phyloP scores from a whole-genome alignment of 2,797 vertebrate species.

The Oreochromis mossambicus region DNA sequence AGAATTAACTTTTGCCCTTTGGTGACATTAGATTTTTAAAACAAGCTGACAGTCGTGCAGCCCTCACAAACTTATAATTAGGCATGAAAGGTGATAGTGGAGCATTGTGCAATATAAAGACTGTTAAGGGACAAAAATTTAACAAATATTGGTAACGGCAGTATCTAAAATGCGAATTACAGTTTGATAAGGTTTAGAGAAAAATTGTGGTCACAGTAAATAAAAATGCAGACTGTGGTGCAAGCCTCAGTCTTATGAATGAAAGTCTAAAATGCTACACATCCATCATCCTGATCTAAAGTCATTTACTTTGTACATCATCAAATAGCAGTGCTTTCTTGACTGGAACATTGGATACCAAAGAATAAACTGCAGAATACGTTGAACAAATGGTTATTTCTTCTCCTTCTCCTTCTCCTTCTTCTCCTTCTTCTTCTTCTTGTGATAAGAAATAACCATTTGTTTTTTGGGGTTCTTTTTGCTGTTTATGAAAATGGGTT shows the following conservation, averaged over 20 bases:
- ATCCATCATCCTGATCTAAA: neutral
- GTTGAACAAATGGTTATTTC: neutral
- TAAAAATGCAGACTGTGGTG: neutral
- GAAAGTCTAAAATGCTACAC: neutral
- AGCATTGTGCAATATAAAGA: neutral
- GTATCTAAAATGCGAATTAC: neutral
- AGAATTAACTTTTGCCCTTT: neutral
- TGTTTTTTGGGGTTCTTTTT: neutral
- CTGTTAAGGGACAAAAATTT: neutral
- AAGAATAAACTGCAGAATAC: neutral
- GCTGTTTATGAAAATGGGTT: neutral
- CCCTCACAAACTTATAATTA: neutral
- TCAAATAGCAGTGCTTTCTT: neutral
- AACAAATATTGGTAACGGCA: neutral
- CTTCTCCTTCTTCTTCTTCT: neutral
- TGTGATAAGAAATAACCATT: neutral
- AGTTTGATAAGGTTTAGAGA: neutral
- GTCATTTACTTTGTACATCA: neutral
- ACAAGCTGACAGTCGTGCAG: fast-evolving
- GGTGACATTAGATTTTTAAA: neutral
- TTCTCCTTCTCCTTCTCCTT: neutral
- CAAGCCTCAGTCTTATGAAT: neutral
- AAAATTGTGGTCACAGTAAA: neutral
- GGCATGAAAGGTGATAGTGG: neutral
- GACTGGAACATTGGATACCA: neutral